Conservation (phyloP, 2,888 invertebrate species). For the Catocala nupta region DNA sequence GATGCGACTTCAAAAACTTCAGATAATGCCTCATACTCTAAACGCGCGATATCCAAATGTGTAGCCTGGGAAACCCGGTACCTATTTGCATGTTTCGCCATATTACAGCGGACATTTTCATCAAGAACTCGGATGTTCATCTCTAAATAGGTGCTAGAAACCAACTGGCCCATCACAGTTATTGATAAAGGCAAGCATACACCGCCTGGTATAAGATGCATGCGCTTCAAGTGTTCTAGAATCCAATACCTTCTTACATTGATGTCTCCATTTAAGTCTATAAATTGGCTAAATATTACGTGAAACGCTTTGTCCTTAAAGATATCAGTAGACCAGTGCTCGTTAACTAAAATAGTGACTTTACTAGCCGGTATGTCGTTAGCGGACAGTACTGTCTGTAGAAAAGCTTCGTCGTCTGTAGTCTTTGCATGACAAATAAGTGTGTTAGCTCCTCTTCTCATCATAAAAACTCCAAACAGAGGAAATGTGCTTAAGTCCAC, state of each 20-base stretch:
- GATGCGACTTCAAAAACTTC: conserved; percentile 24
- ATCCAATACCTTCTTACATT: conserved; percentile 16
- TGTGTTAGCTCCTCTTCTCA: conserved; percentile 67
- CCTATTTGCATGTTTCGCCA: conserved; percentile 29
- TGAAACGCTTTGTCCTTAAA: conserved; percentile 32
- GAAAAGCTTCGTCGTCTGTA: conserved; percentile 26
- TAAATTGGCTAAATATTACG: conserved; percentile 31
- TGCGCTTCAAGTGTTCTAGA: conserved; percentile 15
- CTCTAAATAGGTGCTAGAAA: conserved; percentile 30
- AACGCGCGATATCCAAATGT: conserved; percentile 21
- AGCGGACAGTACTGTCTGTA: conserved; percentile 21
- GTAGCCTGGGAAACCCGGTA: conserved; percentile 28
- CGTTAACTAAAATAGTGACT: conserved; percentile 28
- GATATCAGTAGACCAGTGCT: conserved; percentile 20
- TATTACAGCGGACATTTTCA: conserved; percentile 20
- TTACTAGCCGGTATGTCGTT: conserved; percentile 31
- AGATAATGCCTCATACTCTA: conserved; percentile 24
- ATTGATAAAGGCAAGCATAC: conserved; percentile 29
- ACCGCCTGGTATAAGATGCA: conserved; percentile 22
- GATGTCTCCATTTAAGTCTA: conserved; percentile 35
- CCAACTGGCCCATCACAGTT: conserved; percentile 35
- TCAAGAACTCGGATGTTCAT: conserved; percentile 30
- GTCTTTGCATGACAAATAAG: conserved; percentile 59
- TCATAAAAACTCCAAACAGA: conserved; percentile 80
- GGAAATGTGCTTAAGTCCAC: conserved; percentile 86